A percentile compares a stretch with the other conserved stretches of the same genome.
These are phyloP conservation scores for Notothenia coriiceps DNA, from an alignment of 2,113 vertebrate species.

Conservation along the genomic window DNA sequence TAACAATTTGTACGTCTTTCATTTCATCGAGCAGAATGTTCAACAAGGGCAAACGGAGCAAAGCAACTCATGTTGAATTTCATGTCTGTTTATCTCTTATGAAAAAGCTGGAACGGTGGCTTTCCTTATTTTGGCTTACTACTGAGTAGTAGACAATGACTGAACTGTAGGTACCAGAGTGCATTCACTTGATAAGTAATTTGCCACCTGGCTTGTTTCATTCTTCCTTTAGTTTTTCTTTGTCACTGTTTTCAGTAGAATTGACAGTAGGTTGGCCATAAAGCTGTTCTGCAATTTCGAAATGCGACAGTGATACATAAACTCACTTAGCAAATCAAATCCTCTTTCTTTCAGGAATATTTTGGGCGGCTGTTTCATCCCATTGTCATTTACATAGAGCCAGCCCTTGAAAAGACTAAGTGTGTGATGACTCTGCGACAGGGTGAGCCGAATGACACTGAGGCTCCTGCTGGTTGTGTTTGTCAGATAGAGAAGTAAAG, in stretches of 20 bases:
- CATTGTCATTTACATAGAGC: background rate
- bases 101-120: slow-evolving; percentile 44
- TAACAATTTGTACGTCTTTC: background rate
- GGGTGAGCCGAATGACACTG: slow-evolving; percentile 11
- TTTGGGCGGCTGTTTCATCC: slow-evolving; percentile 10
- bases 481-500: slow-evolving; percentile 2
- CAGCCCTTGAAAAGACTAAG: background rate
- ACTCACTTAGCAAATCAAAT: slow-evolving; percentile 5
- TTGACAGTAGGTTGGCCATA: background rate
- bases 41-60: background rate
- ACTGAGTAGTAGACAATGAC: background rate
- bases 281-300: background rate
- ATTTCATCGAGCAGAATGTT: background rate
- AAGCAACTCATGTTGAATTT: background rate
- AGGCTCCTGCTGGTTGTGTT: slow-evolving; percentile 10
- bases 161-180: background rate
- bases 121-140: slow-evolving; percentile 32
- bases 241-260: background rate
- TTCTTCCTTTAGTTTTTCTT: slow-evolving; percentile 12
- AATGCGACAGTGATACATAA: slow-evolving; percentile 23
- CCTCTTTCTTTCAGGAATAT: background rate
- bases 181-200: background rate
- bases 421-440: background rate
- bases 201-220: background rate
- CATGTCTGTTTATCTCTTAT: background rate